Base-by-base conservation (phyloP, 2,113 vertebrate genomes). In the Emydocephalus ijimae region DNA sequence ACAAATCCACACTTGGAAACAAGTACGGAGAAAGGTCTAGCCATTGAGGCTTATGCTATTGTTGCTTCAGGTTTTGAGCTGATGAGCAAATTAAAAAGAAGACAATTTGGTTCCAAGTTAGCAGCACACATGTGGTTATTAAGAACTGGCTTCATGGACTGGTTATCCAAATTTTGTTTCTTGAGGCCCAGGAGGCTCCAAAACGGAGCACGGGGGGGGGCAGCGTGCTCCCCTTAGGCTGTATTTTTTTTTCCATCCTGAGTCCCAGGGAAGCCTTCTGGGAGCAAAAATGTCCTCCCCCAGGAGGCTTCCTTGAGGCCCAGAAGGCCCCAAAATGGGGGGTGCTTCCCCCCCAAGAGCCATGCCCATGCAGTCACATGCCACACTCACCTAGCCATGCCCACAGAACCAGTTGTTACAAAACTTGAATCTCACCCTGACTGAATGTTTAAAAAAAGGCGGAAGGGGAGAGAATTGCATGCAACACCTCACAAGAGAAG, bases 121-220 rank as follows among this genome's bases (percentile, higher is more conserved):
- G 52, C 92, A 93, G 1, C 48, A 45, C 5, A 9, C 9, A 94
- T 1, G 0, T 91, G 93, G 92, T 93, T 90, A 43, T 91, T 93
- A 93, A 92, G 90, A 89, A 52, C 21, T 89, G 89, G 64, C 69
- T 86, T 93, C 93, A 85, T 39, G 24, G 89, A 69, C 45, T 24
- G 26, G 14, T 43, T 92, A 64, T 88, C 23, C 57, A 93, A 92
- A 85, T 92, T 81, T 85, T 55, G 90, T 93, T 92, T 94, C 90
- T 87, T 50, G 48, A 50, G 48, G 8, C 48, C 8, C 48, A 50
- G 48, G 48, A 50, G 48, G 48, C 48, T 50, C 48, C 48, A 50
- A 50, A 50, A 50, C 8, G 8, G 8, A 50, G 48, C 8, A 50
- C 8, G 48, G 8, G 48, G 6, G 48, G 48, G 48, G 5, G 48